Base-by-base conservation (phyloP, 2,113 vertebrate genomes). In the Jaculus jaculus region DNA sequence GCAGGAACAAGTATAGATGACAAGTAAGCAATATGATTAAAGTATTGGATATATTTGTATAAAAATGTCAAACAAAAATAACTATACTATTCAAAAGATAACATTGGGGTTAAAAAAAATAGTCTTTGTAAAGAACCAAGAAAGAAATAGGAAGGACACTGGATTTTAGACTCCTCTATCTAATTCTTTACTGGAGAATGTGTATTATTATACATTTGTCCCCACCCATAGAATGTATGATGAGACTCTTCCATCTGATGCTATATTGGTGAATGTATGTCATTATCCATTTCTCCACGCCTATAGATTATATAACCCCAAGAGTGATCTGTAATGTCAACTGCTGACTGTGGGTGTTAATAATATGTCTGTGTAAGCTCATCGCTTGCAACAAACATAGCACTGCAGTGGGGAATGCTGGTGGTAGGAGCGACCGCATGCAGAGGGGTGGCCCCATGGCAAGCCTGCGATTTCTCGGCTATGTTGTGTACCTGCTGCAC, bases 351-450 rank as follows among this genome's bases (percentile, higher is more conserved):
- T 12, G 3, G 8, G 3, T 42, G n/a, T 51, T 37, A 37, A 32
- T 21, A 12, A 24, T 17, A 4, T 20, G 7, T 89, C 30, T 1
- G 0, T 37, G 4, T n/a, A 28, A 60, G 4, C 51, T 81, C 42
- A 26, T 26, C 26, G 17, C 3, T 23, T 39, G 39, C 32, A 66
- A 80, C 6, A 47, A 90, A 65, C 9, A 79, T 24, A 51, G 5
- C 34, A 20, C 9, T 61, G 11, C 37, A 63, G 6, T 39, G 10
- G 23, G 39, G 23, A 21, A 21, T 75, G 30, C 42, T 51, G 12
- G 1, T 20, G 2, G 5, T 2, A 5, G 18, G 5, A 18, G 37
- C 16, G 12, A 5, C 30, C 24, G 5, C 32, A 7, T 51, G 9
- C 16, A 2, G 12, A 34, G 20, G 16, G 12, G 4, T 3, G 30